A percentile compares a stretch with the other conserved stretches of the same genome.
phyloP scores from a whole-genome alignment of 2,113 vertebrate genomes.

The Colaptes auratus region DNA sequence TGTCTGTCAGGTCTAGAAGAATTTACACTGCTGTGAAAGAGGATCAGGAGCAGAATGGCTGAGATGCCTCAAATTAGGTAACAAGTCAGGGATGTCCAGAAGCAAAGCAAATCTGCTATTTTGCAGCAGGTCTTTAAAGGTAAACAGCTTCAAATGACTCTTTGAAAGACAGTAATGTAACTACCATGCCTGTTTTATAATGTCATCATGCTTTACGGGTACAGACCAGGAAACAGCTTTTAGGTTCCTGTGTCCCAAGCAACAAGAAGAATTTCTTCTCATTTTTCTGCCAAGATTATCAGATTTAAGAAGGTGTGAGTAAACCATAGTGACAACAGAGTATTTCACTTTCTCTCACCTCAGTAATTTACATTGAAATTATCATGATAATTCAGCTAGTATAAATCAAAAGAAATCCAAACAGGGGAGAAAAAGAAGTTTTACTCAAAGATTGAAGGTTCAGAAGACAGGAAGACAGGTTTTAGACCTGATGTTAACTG shows the following conservation, averaged over 20 bases:
- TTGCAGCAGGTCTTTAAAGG: background rate
- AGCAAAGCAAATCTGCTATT: background rate
- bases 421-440: background rate
- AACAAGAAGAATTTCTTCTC: background rate
- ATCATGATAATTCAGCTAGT: conserved; percentile 35
- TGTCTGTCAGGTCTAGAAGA: too few relatives aligned
- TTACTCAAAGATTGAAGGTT: conserved; percentile 12
- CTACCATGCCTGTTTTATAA: background rate
- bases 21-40: background rate
- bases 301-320: background rate
- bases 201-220: background rate
- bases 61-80: background rate
- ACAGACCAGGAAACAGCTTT: background rate
- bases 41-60: background rate
- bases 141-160: background rate
- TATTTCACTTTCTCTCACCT: conserved; percentile 18
- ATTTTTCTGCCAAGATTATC: background rate
- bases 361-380: background rate
- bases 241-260: background rate
- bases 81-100: background rate
- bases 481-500: conserved; percentile 55
- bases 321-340: background rate
- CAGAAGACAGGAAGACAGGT: conserved; percentile 4
- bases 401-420: conserved; percentile 26
- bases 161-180: background rate